Evolutionary conservation across 2,113 vertebrate species (phyloP).

Genomic region (Otus sunia): DNA sequence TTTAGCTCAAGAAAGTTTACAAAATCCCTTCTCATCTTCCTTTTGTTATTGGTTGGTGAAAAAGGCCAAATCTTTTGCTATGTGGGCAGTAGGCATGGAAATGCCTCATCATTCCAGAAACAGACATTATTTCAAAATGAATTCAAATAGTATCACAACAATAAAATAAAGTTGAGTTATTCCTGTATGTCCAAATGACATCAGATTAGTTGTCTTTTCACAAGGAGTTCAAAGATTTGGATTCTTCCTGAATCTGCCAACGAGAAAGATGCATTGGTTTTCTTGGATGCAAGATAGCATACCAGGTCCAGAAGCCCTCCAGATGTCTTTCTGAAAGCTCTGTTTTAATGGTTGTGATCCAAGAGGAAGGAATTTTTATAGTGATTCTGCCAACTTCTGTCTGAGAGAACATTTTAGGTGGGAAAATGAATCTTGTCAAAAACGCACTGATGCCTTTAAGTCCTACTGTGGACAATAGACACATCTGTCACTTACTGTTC

Average conservation of each 20-base stretch:
- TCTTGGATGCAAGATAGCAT: background rate
- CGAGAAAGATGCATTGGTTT: background rate
- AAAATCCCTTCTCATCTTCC: background rate
- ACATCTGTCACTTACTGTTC: conserved; percentile 37
- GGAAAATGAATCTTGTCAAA: conserved; percentile 54
- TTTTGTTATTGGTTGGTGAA: background rate
- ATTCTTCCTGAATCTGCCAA: background rate
- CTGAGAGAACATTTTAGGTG: conserved; percentile 43
- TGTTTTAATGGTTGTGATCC: background rate
- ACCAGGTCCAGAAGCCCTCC: background rate
- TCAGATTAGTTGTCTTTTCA: background rate
- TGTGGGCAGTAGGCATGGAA: background rate
- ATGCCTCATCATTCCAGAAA: background rate
- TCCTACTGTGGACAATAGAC: conserved; percentile 46
- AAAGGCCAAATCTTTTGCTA: background rate
- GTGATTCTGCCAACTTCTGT: background rate
- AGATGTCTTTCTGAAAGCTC: background rate
- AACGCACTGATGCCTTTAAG: conserved; percentile 53
- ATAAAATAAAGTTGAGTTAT: background rate
- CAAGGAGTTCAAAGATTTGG: background rate
- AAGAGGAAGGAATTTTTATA: conserved; percentile 5
- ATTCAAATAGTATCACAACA: background rate
- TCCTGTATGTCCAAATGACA: background rate
- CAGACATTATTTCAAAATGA: background rate
- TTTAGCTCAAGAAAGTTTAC: background rate